Evolutionary conservation across 2,888 invertebrate genomes (phyloP), one percentile per base, ranked within the genome.

Genomic region (Drosophila kuntzei): DNA sequence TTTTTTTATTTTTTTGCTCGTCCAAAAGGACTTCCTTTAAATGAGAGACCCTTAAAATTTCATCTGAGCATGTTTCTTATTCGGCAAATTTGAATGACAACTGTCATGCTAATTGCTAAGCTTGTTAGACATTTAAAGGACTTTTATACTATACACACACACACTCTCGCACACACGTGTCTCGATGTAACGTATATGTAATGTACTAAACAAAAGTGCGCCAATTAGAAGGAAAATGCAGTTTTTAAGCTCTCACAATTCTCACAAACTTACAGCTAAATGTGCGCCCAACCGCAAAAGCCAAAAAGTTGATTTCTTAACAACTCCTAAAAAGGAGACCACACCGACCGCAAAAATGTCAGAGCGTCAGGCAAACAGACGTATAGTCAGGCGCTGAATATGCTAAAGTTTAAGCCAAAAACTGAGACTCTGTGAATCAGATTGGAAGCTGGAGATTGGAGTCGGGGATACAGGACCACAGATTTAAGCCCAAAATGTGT

Each of bases 241-340:
- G 70, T 74, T 89, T 87, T 89, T 84, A 89, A 83, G 81, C 89
- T 86, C 62, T 71, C 55, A 54, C 57, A 73, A 65, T 60, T 64
- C 64, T 41, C 60, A 39, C 25, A 20, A 44, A 61, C 64, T 58
- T 61, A 79, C 55, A 51, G 39, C 53, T 62, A 76, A 82, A 79
- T 82, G 83, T 79, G 80, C 64, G 58, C 54, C 64, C 69, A 58
- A 69, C 89, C 88, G 69, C 79, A 82, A 82, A 79, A 76, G 81
- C 73, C 88, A 85, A 71, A 85, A 89, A 84, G 82, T 84, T 84
- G 83, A 84, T 84, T 84, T 84, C 83, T 84, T 84, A 84, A 78
- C 89, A 76, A 73, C 74, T 73, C 65, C 54, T 12, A 59, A 70
- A 72, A 76, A 66, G 41, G n/a, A 51, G 41, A 34, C 59, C 59